Evolutionary conservation across 2,888 invertebrate species (phyloP).

Genomic region (Luperina testacea): DNA sequence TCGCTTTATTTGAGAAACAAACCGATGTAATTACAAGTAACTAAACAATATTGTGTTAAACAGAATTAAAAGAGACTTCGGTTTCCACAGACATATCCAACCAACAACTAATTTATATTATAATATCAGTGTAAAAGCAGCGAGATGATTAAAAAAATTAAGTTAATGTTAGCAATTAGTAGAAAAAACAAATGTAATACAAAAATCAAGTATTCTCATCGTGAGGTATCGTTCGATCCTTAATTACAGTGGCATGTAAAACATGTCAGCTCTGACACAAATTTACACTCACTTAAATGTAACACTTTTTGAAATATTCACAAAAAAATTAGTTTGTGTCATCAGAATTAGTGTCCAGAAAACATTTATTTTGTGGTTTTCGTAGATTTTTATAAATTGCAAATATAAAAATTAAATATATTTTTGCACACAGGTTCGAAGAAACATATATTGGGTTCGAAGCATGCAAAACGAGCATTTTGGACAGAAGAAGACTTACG

Average conservation of each 20-base stretch:
- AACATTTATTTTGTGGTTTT: not conserved
- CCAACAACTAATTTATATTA: not conserved
- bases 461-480: not conserved
- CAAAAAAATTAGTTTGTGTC: too few relatives aligned
- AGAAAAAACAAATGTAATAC: not conserved
- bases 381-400: not conserved
- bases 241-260: not conserved
- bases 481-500: constrained; percentile 18
- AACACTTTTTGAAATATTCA: not conserved
- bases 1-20: not conserved
- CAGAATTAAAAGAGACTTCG: not conserved
- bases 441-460: not conserved
- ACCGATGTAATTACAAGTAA: not conserved
- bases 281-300: not conserved
- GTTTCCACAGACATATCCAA: not conserved
- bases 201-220: not conserved
- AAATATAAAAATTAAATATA: not conserved
- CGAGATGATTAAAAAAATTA: not conserved
- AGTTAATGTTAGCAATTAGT: not conserved
- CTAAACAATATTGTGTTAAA: not conserved
- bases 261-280: not conserved
- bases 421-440: constrained; percentile 5
- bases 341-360: not conserved
- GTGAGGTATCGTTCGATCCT: not conserved
- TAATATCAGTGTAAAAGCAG: not conserved